phyloP scores from a whole-genome alignment of 2,888 invertebrate species.

The Tiliacea aurago region DNA sequence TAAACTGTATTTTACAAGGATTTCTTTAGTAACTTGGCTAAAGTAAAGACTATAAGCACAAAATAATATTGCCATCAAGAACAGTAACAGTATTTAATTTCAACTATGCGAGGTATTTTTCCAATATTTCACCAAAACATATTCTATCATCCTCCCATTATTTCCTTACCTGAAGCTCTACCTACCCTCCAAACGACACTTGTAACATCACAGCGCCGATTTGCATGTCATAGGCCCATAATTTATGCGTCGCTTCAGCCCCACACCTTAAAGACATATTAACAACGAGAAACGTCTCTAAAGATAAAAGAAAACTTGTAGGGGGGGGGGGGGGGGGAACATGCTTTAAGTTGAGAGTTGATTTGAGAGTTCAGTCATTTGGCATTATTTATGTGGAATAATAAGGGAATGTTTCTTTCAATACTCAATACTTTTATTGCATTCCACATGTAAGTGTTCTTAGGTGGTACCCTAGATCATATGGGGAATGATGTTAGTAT shows the following conservation, averaged over 20 bases:
- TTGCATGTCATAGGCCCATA: constrained; percentile 55
- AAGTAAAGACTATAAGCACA: not conserved
- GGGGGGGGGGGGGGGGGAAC: constrained; percentile 22
- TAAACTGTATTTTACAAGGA: not conserved
- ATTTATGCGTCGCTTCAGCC: constrained; percentile 47
- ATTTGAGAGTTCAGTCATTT: constrained; percentile 20
- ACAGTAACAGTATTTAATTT: not conserved
- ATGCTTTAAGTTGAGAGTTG: constrained; percentile 42
- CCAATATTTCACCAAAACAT: not conserved
- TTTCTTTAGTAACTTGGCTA: not conserved
- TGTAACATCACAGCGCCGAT: constrained; percentile 49
- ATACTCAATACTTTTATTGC: too few relatives aligned
- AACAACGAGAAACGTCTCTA: constrained; percentile 39
- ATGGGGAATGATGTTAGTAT: too few relatives aligned
- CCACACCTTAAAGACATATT: constrained; percentile 54
- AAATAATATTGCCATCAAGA: not conserved
- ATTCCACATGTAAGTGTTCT: too few relatives aligned
- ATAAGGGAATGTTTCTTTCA: too few relatives aligned
- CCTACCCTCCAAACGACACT: constrained; percentile 31
- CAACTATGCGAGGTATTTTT: not conserved
- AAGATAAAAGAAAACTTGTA: constrained; percentile 56
- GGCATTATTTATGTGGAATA: not conserved
- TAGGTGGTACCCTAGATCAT: too few relatives aligned
- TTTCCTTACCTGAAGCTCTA: constrained; percentile 1
- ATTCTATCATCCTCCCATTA: not conserved